Base-by-base conservation (phyloP, 2,888 invertebrate genomes). In the Aphodius sticticus region DNA sequence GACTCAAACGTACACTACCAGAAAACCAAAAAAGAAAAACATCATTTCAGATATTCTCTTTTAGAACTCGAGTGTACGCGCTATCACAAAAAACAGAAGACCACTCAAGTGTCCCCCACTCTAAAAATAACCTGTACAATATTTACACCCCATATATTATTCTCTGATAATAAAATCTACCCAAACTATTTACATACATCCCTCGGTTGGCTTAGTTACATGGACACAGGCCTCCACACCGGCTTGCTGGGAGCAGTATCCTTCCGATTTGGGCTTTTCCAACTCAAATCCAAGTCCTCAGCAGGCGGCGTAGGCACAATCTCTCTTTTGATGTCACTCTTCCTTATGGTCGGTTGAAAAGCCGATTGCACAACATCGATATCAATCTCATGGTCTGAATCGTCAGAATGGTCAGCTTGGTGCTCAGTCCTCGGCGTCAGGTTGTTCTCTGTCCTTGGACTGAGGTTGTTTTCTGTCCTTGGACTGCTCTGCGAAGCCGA, bases 331-430 rank as follows among this genome's bases (percentile, higher is more conserved):
- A 92, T 89, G 84, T 91, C 92, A 81, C 92, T 92, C 0, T 26
- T 26, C 26, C 92, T 92, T 82, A 91, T 90, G 77, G 93, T 93
- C 26, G 94, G 94, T 76, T 93, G 93, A 88, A 94, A 95, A 2
- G 95, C 95, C 0, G 95, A 95, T 85, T 93, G 94, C 0, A 95
- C 95, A 35, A 95, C 95, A 85, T 94, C 95, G 84, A 94, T 94
- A 85, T 94, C 94, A 9, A 36, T 37, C 80, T 94, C 94, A 75
- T 81, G 79, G 0, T 93, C 93, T 5, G 93, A 92, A 76, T 90
- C 89, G 69, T 91, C 90, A 77, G 90, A 90, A 81, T 71, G 26
- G 53, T 53, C 53, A 9, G 12, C 53, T 1, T 7, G 53, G 53
- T 53, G 53, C 4, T 53, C 53, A 53, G 53, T 53, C 6, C 53